Percentiles rank a stretch among this genome's conserved stretches.
These are phyloP conservation scores for Benitochromis conjunctus DNA, from an alignment of 2,113 vertebrate species.

Conservation along the genomic window DNA sequence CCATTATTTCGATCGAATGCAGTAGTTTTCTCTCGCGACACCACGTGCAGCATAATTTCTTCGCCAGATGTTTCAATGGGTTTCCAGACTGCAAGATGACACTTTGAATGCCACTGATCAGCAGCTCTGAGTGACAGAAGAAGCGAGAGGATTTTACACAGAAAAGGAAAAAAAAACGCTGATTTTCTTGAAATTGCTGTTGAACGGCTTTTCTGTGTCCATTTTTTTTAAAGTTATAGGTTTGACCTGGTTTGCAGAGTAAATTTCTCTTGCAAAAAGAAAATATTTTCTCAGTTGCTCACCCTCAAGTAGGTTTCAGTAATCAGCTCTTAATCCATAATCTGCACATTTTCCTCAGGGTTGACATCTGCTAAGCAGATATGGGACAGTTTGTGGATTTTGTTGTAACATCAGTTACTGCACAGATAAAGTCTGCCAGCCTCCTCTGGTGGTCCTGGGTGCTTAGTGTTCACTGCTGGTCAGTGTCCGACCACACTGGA, in stretches of 20 bases:
- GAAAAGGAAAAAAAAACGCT: neutral
- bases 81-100: constrained; percentile 57
- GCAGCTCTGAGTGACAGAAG: constrained; percentile 25
- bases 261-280: constrained; percentile 23
- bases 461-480: constrained; percentile 67
- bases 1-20: constrained; percentile 61
- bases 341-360: constrained; percentile 74
- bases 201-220: constrained; percentile 21
- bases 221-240: neutral
- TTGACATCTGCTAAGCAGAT: constrained; percentile 54
- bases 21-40: constrained; percentile 53
- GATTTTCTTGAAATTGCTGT: constrained; percentile 15
- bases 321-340: constrained; percentile 49
- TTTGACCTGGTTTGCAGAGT: constrained; percentile 33
- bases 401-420: constrained; percentile 24
- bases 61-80: constrained; percentile 36
- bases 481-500: constrained; percentile 59
- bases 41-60: constrained; percentile 21
- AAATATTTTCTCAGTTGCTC: constrained; percentile 15
- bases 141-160: constrained; percentile 24
- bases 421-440: constrained; percentile 25
- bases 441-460: constrained; percentile 29
- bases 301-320: constrained; percentile 41
- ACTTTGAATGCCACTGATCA: constrained; percentile 60
- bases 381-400: constrained; percentile 57